Conservation (phyloP, 1,140 invertebrate genomes). For the Ptiloglossa arizonensis region DNA sequence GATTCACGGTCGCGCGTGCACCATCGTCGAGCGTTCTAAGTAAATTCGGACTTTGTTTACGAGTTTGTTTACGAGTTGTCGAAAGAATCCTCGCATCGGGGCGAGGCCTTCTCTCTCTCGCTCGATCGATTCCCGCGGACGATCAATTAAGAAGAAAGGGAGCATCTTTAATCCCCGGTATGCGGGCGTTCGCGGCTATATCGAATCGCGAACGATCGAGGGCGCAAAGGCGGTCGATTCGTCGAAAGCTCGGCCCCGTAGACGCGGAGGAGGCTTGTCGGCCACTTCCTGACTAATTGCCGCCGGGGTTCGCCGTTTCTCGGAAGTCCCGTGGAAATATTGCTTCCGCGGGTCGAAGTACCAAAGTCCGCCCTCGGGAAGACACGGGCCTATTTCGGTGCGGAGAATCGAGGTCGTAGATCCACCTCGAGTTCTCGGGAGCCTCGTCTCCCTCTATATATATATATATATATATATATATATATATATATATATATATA, state of each 20-base stretch:
- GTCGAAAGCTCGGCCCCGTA: conserved; percentile 52
- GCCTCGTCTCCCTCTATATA: background rate
- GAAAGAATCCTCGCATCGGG: no score
- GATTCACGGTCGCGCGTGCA: background rate
- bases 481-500: no score
- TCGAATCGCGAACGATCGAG: conserved; percentile 53
- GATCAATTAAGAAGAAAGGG: conserved; percentile 43
- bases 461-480: no score
- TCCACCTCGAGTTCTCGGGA: conserved; percentile 42
- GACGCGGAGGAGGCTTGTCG: conserved; percentile 64
- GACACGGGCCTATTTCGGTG: conserved; percentile 59
- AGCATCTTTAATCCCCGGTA: conserved; percentile 44
- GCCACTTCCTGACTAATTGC: conserved; percentile 73
- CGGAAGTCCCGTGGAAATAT: conserved; percentile 70
- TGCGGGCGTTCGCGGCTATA: conserved; percentile 37
- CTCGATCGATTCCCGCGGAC: background rate
- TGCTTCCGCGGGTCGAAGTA: conserved; percentile 65
- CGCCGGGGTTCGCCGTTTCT: conserved; percentile 59
- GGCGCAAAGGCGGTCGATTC: conserved; percentile 51
- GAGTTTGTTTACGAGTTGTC: no score
- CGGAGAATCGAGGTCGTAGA: conserved; percentile 59
- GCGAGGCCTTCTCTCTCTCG: no score
- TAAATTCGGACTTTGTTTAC: conserved; percentile 40
- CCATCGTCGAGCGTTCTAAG: conserved; percentile 15
- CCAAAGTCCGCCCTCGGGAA: conserved; percentile 59